Base-by-base conservation (phyloP, 2,888 invertebrate genomes). In the Nemapogon koenigi region DNA sequence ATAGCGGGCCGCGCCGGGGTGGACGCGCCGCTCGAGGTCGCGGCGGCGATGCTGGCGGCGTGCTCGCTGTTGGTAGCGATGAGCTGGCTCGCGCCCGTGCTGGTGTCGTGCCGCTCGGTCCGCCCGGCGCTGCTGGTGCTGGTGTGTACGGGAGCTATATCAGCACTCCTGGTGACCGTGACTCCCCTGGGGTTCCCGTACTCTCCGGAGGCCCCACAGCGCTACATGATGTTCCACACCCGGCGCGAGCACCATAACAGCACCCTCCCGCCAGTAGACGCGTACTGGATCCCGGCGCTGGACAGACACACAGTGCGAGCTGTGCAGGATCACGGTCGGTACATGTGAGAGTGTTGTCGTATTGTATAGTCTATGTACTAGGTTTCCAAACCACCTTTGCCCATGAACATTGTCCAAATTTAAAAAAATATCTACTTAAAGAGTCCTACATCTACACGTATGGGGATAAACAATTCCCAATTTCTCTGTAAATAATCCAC, bases 1-100 rank as follows among this genome's bases (percentile, higher is more conserved):
- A 82, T 94, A 48, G 86, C 88, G 87, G 94, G 91, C 2, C 82
- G 92, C 50, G 81, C 85, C 22, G 91, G 91, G 35, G 78, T 86
- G 18, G 81, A 82, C 35, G 75, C 84, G 41, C 85, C 87, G 53
- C 85, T 90, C 2, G 93, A 93, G 72, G 71, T 88, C 17, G 27
- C 41, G 37, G 28, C 37, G 26, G 59, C 59, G 6, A 54, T 54
- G 38, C 61, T 64, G 25, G 49, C 71, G 42, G 66, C 65, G 50
- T 46, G 26, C 26, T 11, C 26, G 3, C 26, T 28, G 14, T 2
- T 28, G 13, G 7, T 15, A 28, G 28, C 15, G 13, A 15, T 70
- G 43, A 51, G 68, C n/a, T n/a, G n/a, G n/a, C n/a, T n/a, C 35
- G 62, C 65, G 38, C 49, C 43, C 35, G 28, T 11, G 44, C 44